Conservation (phyloP, 2,888 invertebrate species). For the Agrochola macilenta region DNA sequence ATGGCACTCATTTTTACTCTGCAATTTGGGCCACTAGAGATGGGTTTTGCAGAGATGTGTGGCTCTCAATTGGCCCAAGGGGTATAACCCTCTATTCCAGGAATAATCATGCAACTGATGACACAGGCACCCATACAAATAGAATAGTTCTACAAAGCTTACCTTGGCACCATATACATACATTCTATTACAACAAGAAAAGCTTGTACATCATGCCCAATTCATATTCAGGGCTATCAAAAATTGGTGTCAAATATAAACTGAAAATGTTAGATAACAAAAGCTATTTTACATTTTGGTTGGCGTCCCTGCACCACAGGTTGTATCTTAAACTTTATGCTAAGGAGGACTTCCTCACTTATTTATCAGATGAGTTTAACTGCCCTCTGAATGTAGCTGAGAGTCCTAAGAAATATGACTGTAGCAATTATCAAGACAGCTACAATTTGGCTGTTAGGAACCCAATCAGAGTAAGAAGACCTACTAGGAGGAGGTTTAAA, state of each 20-base stretch:
- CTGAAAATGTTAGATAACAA: conserved; percentile 94
- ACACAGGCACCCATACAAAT: conserved; percentile 77
- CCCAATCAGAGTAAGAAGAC: conserved; percentile 81
- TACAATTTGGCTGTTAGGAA: conserved; percentile 89
- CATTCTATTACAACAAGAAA: conserved; percentile 94
- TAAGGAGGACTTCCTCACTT: conserved; percentile 92
- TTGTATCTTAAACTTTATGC: conserved; percentile 93
- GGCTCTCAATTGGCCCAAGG: conserved; percentile 92
- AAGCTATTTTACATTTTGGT: conserved; percentile 94
- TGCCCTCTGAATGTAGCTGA: conserved; percentile 85
- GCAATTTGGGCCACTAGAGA: conserved; percentile 92
- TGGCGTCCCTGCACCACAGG: conserved; percentile 95
- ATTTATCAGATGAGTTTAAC: conserved; percentile 91
- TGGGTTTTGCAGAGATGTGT: conserved; percentile 91
- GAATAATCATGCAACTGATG: conserved; percentile 80
- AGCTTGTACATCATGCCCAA: conserved; percentile 92
- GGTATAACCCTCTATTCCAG: conserved; percentile 92
- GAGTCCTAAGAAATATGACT: conserved; percentile 78
- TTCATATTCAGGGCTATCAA: conserved; percentile 89
- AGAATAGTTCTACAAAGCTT: conserved; percentile 88
- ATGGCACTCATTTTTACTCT: conserved; percentile 94
- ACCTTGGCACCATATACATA: conserved; percentile 94
- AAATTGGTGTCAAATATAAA: conserved; percentile 92
- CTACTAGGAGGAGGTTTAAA: conserved; percentile 89
- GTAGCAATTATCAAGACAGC: conserved; percentile 89